Conservation (phyloP, 2,888 invertebrate genomes). For the Ophraella communa region DNA sequence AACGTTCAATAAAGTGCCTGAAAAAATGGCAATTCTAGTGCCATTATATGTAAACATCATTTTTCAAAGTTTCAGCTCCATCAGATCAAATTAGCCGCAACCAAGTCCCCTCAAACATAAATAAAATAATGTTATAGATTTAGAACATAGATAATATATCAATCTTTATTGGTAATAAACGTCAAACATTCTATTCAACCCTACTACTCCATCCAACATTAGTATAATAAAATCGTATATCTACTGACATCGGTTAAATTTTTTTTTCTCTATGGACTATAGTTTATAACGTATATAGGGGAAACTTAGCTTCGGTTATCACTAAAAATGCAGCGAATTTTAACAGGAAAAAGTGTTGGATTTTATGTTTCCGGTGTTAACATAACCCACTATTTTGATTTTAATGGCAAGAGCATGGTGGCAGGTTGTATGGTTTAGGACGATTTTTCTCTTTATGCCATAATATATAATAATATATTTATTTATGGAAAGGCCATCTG, state of each 20-base stretch:
- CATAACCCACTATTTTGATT: no score
- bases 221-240: conserved; percentile 56
- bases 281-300: conserved; percentile 20
- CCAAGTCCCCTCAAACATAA: conserved; percentile 35
- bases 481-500: no score
- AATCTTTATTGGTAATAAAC: conserved; percentile 56
- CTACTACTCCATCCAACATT: conserved; percentile 51
- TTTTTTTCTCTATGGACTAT: conserved; percentile 30
- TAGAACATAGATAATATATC: conserved; percentile 52
- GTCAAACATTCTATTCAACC: conserved; percentile 49
- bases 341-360: neutral
- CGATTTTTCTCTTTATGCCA: no score
- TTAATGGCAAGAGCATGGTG: no score
- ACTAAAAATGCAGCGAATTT: neutral
- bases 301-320: neutral
- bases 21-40: conserved; percentile 20
- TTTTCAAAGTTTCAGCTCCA: conserved; percentile 34
- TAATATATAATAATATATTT: no score
- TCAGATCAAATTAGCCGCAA: conserved; percentile 37
- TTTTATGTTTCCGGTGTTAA: neutral
- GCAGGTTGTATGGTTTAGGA: no score
- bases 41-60: conserved; percentile 32
- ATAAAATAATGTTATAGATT: conserved; percentile 44
- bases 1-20: neutral
- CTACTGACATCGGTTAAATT: conserved; percentile 37